These are phyloP conservation scores for Maniola jurtina DNA, from an alignment of 1,140 invertebrate genomes.

Conservation along the genomic window DNA sequence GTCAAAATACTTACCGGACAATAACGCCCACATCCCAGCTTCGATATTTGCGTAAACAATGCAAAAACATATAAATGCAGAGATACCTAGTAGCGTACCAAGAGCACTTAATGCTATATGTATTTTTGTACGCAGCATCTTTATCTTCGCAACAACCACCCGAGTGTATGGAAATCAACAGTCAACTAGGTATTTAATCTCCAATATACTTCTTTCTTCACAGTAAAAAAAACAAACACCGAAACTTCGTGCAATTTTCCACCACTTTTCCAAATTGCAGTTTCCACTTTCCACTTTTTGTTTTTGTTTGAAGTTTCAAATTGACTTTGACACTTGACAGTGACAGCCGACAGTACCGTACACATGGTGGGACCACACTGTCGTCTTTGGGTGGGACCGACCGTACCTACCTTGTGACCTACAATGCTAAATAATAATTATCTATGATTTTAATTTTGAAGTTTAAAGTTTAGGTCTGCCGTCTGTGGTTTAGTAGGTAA, in stretches of 20 bases:
- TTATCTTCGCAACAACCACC: slow-evolving; percentile 4
- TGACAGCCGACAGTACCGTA: too few species aligned
- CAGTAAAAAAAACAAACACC: background rate
- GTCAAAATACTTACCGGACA: slow-evolving; percentile 54
- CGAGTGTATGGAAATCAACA: too few species aligned
- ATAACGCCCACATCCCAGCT: slow-evolving; percentile 69
- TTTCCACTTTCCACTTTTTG: too few species aligned
- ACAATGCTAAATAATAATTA: too few species aligned
- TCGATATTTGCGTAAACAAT: slow-evolving; percentile 69
- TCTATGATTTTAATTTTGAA: too few species aligned
- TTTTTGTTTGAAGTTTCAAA: too few species aligned
- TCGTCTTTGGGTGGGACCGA: too few species aligned
- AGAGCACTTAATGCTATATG: slow-evolving; percentile 63
- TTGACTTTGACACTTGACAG: background rate
- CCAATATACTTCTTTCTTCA: background rate
- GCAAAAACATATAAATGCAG: slow-evolving; percentile 71
- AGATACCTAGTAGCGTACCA: slow-evolving; percentile 53
- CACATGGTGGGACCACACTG: too few species aligned
- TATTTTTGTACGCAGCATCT: slow-evolving; percentile 62
- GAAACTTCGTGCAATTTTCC: background rate
- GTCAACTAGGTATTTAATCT: background rate
- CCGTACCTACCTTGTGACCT: too few species aligned
- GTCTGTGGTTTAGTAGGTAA: too few species aligned
- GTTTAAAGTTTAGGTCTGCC: too few species aligned
- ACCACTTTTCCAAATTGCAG: too few species aligned